These are phyloP conservation scores for Bursaphelenchus okinawaensis DNA, from an alignment of 2,888 invertebrate genomes.

Conservation along the genomic window DNA sequence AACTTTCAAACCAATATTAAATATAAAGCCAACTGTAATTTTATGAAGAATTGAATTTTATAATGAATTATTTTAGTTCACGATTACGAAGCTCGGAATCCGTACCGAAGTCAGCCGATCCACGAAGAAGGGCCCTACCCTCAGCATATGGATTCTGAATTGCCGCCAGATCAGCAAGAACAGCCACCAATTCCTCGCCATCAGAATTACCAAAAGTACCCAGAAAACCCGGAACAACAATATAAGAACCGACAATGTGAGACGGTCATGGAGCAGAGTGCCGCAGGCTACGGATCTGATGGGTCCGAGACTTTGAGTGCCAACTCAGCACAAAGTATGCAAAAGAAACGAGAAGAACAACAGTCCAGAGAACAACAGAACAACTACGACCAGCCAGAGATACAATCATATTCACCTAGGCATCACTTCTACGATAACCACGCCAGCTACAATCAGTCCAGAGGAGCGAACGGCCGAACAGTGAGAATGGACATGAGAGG, in stretches of 20 bases:
- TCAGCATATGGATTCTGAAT: not conserved
- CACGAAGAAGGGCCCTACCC: slow-evolving; percentile 1
- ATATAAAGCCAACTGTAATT: too few species aligned
- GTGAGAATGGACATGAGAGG: not conserved
- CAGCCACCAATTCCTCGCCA: slow-evolving; percentile 5
- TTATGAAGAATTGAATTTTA: too few species aligned
- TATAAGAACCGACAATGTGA: slow-evolving; percentile 34
- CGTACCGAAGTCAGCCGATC: not conserved
- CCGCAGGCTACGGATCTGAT: slow-evolving; percentile 52
- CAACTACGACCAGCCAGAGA: not conserved
- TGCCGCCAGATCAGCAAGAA: not conserved
- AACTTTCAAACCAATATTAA: not conserved
- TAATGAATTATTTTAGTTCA: not conserved
- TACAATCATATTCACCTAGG: slow-evolving; percentile 4
- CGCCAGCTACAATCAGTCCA: not conserved
- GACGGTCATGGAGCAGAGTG: slow-evolving; percentile 31
- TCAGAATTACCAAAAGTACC: slow-evolving; percentile 11
- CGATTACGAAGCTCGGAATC: not conserved
- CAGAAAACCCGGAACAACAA: slow-evolving; percentile 29
- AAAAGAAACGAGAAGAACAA: slow-evolving; percentile 21
- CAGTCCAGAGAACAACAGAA: slow-evolving; percentile 10
- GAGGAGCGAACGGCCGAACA: not conserved
- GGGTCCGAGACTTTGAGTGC: slow-evolving; percentile 54
- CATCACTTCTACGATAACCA: slow-evolving; percentile 15
- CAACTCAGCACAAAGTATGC: slow-evolving; percentile 52